Conservation (phyloP, 2,797 vertebrate genomes). For the Philypnodon macrostomus region DNA sequence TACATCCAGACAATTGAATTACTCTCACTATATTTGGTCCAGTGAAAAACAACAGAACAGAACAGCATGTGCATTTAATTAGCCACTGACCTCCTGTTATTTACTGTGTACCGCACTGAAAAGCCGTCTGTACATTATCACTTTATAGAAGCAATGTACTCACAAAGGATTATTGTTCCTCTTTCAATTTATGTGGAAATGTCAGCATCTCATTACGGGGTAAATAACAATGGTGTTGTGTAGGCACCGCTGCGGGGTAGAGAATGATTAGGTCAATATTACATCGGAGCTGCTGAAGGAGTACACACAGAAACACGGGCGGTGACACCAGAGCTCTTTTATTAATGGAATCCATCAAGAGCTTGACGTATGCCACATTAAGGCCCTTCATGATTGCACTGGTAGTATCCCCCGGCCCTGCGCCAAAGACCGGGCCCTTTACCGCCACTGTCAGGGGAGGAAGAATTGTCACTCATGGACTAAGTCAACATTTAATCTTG, state of each 20-base stretch:
- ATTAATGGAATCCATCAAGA: constrained; percentile 69
- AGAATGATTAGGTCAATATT: constrained; percentile 67
- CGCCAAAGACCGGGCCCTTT: constrained; percentile 7
- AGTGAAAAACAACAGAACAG: background rate
- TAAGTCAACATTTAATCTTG: constrained; percentile 74
- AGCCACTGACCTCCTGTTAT: constrained; percentile 6
- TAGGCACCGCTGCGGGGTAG: constrained; percentile 37
- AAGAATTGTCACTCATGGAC: constrained; percentile 52
- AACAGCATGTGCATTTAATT: constrained; percentile 24
- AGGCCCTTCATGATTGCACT: constrained; percentile 37
- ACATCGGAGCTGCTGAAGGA: constrained; percentile 48
- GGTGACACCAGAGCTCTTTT: constrained; percentile 60
- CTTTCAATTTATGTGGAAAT: constrained; percentile 64
- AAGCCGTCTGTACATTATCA: constrained; percentile 11
- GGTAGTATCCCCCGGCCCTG: constrained; percentile 42
- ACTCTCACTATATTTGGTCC: background rate
- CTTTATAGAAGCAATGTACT: constrained; percentile 29
- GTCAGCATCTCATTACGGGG: constrained; percentile 64
- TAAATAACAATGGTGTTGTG: constrained; percentile 58
- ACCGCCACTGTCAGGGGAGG: constrained; percentile 45
- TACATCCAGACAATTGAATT: background rate
- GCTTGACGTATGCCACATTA: constrained; percentile 51
- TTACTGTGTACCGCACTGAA: constrained; percentile 12
- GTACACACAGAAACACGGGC: constrained; percentile 49
- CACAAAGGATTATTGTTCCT: constrained; percentile 30